Conservation (phyloP, 2,113 vertebrate species). For the Cryptomyrus ogoouensis region DNA sequence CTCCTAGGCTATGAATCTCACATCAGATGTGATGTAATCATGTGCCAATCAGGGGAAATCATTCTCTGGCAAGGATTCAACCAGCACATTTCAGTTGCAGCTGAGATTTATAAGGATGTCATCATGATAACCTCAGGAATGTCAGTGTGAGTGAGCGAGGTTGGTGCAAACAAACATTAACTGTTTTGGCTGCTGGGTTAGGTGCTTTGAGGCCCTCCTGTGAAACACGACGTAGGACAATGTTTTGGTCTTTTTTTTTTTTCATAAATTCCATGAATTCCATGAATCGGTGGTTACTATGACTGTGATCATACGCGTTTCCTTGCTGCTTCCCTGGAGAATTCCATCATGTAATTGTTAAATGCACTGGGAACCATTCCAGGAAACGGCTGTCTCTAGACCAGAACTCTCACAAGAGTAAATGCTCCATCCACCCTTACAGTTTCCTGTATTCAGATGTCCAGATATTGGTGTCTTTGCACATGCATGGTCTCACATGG, state of each 20-base stretch:
- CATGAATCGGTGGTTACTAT: background rate
- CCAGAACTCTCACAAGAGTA: background rate
- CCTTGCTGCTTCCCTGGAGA: background rate
- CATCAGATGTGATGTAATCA: background rate
- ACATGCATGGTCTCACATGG: background rate
- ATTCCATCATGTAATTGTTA: background rate
- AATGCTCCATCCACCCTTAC: background rate
- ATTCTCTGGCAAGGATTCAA: background rate
- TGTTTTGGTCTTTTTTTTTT: background rate
- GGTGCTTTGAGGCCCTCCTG: background rate
- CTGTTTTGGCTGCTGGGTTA: background rate
- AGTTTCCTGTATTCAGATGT: background rate
- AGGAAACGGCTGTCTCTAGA: constrained; percentile 3
- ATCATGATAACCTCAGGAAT: constrained; percentile 5
- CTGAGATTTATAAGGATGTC: background rate
- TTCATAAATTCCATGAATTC: background rate
- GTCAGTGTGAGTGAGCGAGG: background rate
- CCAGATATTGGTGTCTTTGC: background rate
- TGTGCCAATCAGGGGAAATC: background rate
- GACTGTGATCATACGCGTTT: background rate
- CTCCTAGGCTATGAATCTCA: background rate
- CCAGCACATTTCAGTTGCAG: background rate
- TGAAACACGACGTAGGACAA: background rate
- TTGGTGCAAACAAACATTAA: background rate
- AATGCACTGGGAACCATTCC: background rate